Evolutionary conservation across 2,113 vertebrate genomes (phyloP).

Genomic region (Gymnogyps californianus): DNA sequence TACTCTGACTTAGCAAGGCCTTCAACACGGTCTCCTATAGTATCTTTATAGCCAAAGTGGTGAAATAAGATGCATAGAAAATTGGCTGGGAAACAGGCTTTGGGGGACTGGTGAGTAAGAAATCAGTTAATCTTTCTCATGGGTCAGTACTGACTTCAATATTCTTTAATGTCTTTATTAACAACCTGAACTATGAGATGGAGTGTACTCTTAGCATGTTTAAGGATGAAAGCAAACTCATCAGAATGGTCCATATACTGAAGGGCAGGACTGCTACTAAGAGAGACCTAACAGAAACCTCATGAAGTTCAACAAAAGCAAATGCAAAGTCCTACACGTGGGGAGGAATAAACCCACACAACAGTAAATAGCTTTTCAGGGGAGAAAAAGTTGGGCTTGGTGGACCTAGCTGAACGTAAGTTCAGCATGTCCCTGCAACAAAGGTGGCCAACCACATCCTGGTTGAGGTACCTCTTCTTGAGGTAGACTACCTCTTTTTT

Average conservation of each 20-base stretch:
- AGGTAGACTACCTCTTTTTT: not conserved
- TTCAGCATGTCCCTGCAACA: not conserved
- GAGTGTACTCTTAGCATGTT: not conserved
- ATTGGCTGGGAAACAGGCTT: not conserved
- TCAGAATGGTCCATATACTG: not conserved
- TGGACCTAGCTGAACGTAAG: not conserved
- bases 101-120: not conserved
- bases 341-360: not conserved
- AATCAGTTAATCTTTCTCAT: not conserved
- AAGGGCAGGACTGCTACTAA: not conserved
- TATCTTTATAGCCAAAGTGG: not conserved
- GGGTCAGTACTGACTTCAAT: not conserved
- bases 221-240: not conserved
- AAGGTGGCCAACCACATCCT: accelerated
- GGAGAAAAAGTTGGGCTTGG: not conserved
- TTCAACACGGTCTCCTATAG: not conserved
- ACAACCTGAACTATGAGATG: not conserved
- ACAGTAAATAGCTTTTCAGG: not conserved
- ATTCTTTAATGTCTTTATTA: not conserved
- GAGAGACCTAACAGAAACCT: not conserved
- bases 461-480: not conserved
- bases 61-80: not conserved
- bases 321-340: not conserved
- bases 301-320: not conserved
- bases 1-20: not conserved